These are phyloP conservation scores for Mesorhabditis sp. DNA, from an alignment of 2,888 invertebrate genomes.

Conservation along the genomic window DNA sequence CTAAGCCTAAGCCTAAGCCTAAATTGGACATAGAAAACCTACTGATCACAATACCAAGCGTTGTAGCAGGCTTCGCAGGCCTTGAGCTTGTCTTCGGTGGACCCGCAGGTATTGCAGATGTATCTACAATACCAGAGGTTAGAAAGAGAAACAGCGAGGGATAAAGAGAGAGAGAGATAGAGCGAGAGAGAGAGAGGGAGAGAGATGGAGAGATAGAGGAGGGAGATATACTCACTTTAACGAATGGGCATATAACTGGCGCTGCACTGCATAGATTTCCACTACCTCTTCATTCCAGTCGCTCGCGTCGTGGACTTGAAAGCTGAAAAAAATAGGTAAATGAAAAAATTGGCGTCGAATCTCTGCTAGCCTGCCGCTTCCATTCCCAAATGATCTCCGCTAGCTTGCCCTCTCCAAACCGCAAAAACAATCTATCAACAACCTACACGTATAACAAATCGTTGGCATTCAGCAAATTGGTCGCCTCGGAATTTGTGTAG, in stretches of 20 bases:
- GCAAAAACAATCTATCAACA: not conserved
- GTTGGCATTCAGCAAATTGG: constrained; percentile 43
- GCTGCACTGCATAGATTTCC: constrained; percentile 58
- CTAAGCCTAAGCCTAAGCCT: not conserved
- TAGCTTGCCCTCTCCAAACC: not conserved
- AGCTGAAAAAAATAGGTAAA: constrained; percentile 46
- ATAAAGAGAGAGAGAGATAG: no score
- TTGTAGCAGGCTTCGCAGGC: constrained; percentile 62
- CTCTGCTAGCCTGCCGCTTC: no score
- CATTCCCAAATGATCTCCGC: not conserved
- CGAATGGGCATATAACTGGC: constrained; percentile 42
- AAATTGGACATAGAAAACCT: constrained; percentile 13
- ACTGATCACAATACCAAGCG: constrained; percentile 63
- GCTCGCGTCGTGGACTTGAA: constrained; percentile 58
- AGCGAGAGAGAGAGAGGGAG: no score
- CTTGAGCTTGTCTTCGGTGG: constrained; percentile 23
- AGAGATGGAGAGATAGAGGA: not conserved
- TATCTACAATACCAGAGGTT: constrained; percentile 15
- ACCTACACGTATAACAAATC: constrained; percentile 59
- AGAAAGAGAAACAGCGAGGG: not conserved
- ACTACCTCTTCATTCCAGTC: constrained; percentile 59
- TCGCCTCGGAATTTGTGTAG: constrained; percentile 24
- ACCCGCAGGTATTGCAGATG: constrained; percentile 51
- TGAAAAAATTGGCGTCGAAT: no score
- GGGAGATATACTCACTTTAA: constrained; percentile 11